phyloP scores from a whole-genome alignment of 1,140 invertebrate genomes.

The Papilio glaucus region DNA sequence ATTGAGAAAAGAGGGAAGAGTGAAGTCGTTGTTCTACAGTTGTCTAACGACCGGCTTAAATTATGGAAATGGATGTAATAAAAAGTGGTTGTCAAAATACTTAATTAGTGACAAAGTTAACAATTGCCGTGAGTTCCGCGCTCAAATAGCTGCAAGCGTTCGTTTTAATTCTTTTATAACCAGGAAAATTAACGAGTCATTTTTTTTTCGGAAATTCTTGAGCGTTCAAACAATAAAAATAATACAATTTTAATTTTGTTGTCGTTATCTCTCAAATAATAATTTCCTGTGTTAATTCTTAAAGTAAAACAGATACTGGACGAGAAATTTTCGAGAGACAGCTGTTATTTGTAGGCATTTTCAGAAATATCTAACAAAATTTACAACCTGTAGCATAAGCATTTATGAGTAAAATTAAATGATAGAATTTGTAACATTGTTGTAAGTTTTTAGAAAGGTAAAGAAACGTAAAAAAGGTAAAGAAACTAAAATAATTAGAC shows the following conservation, averaged over 20 bases:
- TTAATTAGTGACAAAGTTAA: not conserved
- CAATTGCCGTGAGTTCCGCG: not conserved
- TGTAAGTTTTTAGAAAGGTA: no score
- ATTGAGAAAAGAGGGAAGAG: not conserved
- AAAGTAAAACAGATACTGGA: no score
- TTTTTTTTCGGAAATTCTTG: not conserved
- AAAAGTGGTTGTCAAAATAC: not conserved
- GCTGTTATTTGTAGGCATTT: no score
- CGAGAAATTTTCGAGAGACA: no score
- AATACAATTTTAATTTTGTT: not conserved
- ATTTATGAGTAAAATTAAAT: no score
- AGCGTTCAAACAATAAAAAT: slow-evolving; percentile 2
- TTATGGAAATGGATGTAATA: not conserved
- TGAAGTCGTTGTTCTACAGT: not conserved
- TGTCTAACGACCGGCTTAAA: not conserved
- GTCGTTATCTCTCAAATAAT: not conserved
- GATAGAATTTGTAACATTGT: no score
- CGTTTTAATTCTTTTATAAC: not conserved
- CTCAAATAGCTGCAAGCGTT: not conserved
- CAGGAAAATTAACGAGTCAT: slow-evolving; percentile 1
- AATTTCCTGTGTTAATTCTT: not conserved
- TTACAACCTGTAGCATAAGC: no score
- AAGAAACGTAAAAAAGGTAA: no score
- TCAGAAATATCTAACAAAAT: no score
- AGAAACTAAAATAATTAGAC: no score